Evolutionary conservation across 2,797 vertebrate species (phyloP).

Genomic region (Danio albolineatus): DNA sequence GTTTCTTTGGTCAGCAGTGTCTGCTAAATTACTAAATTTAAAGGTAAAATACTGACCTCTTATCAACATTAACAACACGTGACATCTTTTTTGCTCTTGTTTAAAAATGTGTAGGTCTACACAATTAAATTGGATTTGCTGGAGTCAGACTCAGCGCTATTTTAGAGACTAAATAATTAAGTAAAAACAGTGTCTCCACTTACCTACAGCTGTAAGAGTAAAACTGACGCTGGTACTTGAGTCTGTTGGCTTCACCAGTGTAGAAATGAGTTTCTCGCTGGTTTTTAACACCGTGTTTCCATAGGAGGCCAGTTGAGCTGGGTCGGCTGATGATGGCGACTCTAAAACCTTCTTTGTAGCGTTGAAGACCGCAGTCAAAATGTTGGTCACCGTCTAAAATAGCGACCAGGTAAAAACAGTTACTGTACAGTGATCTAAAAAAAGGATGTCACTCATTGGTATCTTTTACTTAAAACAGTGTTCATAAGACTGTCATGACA

Average conservation of each 20-base stretch:
- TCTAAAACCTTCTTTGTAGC: not conserved
- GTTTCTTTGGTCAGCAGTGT: too few relatives aligned
- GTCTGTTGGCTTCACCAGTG: not conserved
- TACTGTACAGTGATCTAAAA: not conserved
- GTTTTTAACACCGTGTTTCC: not conserved
- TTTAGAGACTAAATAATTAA: not conserved
- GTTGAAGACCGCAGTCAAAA: not conserved
- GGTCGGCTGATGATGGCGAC: not conserved
- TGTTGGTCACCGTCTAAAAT: not conserved
- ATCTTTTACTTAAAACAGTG: too few relatives aligned
- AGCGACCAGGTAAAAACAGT: not conserved
- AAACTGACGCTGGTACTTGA: not conserved
- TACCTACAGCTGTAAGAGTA: not conserved
- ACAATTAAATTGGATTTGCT: not conserved
- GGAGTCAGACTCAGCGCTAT: not conserved
- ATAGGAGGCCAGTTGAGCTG: not conserved
- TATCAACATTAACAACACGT: not conserved
- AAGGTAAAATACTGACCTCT: not conserved
- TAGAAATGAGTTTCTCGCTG: not conserved
- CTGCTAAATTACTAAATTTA: too few relatives aligned
- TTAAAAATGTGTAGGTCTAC: not conserved
- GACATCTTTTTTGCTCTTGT: too few relatives aligned
- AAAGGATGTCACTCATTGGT: too few relatives aligned
- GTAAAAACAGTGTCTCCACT: not conserved
- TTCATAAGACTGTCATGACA: too few relatives aligned